phyloP scores from a whole-genome alignment of 2,113 vertebrate genomes.

The Hypomesus transpacificus region DNA sequence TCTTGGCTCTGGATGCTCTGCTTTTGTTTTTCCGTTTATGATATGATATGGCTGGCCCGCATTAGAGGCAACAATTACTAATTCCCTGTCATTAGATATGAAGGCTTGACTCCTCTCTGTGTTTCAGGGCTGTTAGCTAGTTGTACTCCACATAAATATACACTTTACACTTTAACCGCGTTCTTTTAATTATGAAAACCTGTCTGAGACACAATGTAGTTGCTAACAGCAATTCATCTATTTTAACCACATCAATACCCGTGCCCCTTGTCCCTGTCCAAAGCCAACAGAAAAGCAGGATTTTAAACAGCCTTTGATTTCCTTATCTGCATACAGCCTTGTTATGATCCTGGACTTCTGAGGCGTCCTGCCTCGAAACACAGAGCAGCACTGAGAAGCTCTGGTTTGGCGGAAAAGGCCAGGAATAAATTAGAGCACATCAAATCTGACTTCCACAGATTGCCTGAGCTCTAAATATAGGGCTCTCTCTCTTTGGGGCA shows the following conservation, averaged over 20 bases:
- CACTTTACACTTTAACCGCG: too few relatives aligned
- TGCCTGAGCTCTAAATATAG: constrained; percentile 12
- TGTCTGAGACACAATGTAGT: constrained; percentile 26
- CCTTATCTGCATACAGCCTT: constrained; percentile 37
- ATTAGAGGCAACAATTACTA: neutral
- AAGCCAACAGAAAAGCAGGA: constrained; percentile 17
- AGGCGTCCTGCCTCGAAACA: constrained; percentile 16
- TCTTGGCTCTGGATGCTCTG: constrained; percentile 50
- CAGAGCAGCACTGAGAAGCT: constrained; percentile 31
- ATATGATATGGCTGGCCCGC: constrained; percentile 51
- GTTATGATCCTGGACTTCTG: constrained; percentile 29
- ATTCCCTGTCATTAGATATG: constrained; percentile 2
- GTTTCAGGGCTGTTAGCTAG: neutral
- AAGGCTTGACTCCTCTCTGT: neutral
- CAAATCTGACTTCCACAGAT: constrained; percentile 2
- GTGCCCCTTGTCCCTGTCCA: constrained; percentile 24
- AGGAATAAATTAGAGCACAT: constrained; percentile 12
- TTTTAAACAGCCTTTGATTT: constrained; percentile 43
- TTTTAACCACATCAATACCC: constrained; percentile 26
- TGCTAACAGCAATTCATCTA: constrained; percentile 16
- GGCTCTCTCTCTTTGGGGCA: constrained; percentile 13
- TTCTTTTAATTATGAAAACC: neutral
- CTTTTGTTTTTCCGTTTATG: constrained; percentile 36
- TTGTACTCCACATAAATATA: neutral
- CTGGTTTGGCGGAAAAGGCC: constrained; percentile 4